phyloP scores from a whole-genome alignment of 2,888 invertebrate species.

The Philopedon plagiatum region DNA sequence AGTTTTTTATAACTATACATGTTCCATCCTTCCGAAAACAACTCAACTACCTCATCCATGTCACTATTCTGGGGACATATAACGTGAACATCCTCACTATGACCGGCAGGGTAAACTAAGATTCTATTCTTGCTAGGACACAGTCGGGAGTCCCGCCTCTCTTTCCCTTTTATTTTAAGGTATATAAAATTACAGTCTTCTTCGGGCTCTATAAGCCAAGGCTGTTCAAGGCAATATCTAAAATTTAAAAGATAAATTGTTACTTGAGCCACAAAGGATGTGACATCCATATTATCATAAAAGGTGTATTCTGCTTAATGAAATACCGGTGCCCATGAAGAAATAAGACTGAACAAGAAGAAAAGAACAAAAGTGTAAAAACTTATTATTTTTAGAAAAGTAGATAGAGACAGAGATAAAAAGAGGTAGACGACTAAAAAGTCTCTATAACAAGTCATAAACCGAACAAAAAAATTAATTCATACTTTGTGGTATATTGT shows the following conservation, averaged over 20 bases:
- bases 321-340: too few relatives aligned
- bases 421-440: too few relatives aligned
- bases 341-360: too few relatives aligned
- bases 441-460: too few relatives aligned
- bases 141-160: constrained; percentile 67
- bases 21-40: constrained; percentile 78
- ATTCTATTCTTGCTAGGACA: constrained; percentile 82
- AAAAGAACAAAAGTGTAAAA: too few relatives aligned
- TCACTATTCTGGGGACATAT: constrained; percentile 75
- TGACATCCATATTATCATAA: not conserved
- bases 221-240: constrained; percentile 78
- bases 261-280: not conserved
- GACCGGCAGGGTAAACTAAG: constrained; percentile 80
- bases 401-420: too few relatives aligned
- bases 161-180: constrained; percentile 78
- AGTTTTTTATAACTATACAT: constrained; percentile 69
- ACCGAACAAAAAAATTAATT: too few relatives aligned
- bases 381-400: too few relatives aligned
- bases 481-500: too few relatives aligned
- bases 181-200: constrained; percentile 81
- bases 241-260: not conserved
- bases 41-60: constrained; percentile 73
- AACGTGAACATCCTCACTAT: constrained; percentile 75
- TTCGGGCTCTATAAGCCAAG: constrained; percentile 85
- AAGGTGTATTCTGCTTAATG: too few relatives aligned